Base-by-base conservation (phyloP, 2,797 vertebrate species). In the Cyprinella venusta region DNA sequence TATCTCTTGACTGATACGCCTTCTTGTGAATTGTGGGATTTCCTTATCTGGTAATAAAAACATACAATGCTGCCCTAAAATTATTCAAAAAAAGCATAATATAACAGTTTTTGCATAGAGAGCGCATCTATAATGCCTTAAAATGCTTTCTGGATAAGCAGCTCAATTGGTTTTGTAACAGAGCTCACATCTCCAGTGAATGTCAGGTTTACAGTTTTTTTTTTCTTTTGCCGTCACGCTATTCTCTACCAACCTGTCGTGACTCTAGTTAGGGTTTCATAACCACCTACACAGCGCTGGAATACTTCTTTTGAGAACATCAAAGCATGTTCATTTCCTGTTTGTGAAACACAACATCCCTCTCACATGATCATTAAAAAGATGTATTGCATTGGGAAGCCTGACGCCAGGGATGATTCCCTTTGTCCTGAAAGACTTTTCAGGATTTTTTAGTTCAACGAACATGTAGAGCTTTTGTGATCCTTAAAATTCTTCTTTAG, bases 241-340 rank as follows among this genome's bases (percentile, higher is more conserved):
- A 56, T 82, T 76, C 72, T 68, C 63, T 65, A 26, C 19, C 24
- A 8, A 76, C 72, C 81, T 54, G 72, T 76, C 48, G 24, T 45
- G 48, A 76, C 36, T 82, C 71, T 67, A 36, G 69, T 76, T 68
- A 59, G 6, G 48, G 48, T 45, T 69, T 82, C 50, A 82, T 45
- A 76, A 82, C 81, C 72, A 76, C 81, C 81, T 69, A 76, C 81
- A 69, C 72, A 76, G 48, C 63, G 56, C 61, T 56, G 16, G 36
- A 75, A 54, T 26, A 24, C 30, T 82, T 76, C 21, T 65, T 50
- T 56, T 54, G 36, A 56, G 38, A 64, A 10, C 36, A 77, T 64
- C 40, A 72, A 81, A n/a, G 61, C 33, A 16, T 50, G 77, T 45
- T 76, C 38, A 76, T 82, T 76, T 82, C 72, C 81, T 76, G 26